Percentiles rank a stretch among this genome's conserved stretches.
Evolutionary conservation across 2,113 vertebrate species (phyloP).

Genomic region (Hypanus sabinus): DNA sequence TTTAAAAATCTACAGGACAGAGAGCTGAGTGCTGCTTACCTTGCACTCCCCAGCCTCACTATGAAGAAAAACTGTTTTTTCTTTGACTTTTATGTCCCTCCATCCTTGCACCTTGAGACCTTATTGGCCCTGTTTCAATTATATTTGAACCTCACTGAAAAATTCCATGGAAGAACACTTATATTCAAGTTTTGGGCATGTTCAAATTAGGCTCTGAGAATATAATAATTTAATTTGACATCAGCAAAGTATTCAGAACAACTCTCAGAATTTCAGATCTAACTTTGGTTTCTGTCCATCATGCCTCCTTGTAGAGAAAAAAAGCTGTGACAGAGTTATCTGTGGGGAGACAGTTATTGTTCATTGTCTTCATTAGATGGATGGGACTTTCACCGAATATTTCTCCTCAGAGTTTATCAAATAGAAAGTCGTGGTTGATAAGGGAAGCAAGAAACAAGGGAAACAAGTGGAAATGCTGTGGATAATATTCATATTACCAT

Average conservation of each 20-base stretch:
- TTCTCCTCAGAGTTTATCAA: too few species aligned
- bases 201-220: not conserved
- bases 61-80: conserved; percentile 21
- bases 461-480: too few species aligned
- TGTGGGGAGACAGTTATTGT: not conserved
- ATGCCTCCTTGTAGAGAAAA: not conserved
- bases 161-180: not conserved
- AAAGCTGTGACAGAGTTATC: not conserved
- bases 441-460: too few species aligned
- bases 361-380: not conserved
- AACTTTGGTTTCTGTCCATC: not conserved
- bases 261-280: not conserved
- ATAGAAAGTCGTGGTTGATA: too few species aligned
- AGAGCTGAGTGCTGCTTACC: conserved; percentile 15
- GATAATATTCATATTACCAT: too few species aligned
- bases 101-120: not conserved
- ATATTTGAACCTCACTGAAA: not conserved
- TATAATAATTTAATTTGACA: not conserved
- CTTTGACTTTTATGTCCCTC: conserved; percentile 19
- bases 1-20: conserved; percentile 22
- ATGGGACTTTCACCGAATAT: too few species aligned
- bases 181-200: not conserved
- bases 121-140: conserved; percentile 18
- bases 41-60: conserved; percentile 23
- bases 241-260: not conserved